A percentile compares a stretch with the other conserved stretches of the same genome.
These are phyloP conservation scores for Eulimnadia texana DNA, from an alignment of 1,140 invertebrate species.

Conservation along the genomic window DNA sequence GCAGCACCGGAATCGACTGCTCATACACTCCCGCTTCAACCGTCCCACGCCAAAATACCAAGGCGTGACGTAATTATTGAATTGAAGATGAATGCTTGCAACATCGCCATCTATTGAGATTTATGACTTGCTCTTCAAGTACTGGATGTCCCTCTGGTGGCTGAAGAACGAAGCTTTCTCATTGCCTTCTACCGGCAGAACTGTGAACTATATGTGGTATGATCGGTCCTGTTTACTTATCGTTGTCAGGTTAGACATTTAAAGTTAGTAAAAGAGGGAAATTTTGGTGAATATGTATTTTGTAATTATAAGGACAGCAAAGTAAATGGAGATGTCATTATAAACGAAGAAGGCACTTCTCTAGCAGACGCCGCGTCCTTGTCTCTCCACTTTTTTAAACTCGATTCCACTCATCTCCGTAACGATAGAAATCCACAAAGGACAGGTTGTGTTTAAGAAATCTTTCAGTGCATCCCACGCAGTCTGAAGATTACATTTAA, in stretches of 20 bases:
- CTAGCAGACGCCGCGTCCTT: neutral
- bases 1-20: neutral
- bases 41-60: neutral
- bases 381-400: too few relatives aligned
- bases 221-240: too few relatives aligned
- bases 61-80: neutral
- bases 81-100: neutral
- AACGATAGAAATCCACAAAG: neutral
- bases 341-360: neutral
- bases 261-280: too few relatives aligned
- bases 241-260: too few relatives aligned
- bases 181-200: too few relatives aligned
- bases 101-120: neutral
- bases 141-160: too few relatives aligned
- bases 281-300: neutral
- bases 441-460: too few relatives aligned
- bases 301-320: neutral
- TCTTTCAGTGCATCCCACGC: too few relatives aligned
- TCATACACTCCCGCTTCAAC: neutral
- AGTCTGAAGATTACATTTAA: too few relatives aligned
- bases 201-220: too few relatives aligned
- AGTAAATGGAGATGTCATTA: neutral
- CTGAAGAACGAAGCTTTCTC: too few relatives aligned
- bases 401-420: neutral
- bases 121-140: neutral